Evolutionary conservation across 2,113 vertebrate genomes (phyloP), one percentile per base, ranked within the genome.

Genomic region (Tretioscincus oriximinensis): DNA sequence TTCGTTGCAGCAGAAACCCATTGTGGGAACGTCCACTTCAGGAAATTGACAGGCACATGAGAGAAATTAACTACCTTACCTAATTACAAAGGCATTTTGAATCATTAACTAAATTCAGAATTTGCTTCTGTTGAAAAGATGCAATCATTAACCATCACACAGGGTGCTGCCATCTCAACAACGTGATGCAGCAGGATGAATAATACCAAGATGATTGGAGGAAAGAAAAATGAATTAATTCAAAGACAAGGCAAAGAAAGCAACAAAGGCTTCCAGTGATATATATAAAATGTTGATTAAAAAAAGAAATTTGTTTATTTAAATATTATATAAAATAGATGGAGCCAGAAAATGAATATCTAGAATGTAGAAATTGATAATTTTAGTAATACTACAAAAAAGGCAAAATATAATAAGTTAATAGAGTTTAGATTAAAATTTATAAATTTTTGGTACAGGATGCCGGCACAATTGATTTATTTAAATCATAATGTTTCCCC

Each of bases 41-140:
- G 72, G 49, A 78, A 77, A 68, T 7, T 16, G 18, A 58, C 66
- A 66, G 68, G 65, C 69, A 9, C 80, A 26, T 64, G 69, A 84
- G 54, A 65, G 82, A 77, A 73, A 35, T 79, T 65, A 86, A 88
- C 80, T 58, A 35, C 73, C 70, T 60, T 5, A 1, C 26, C 61
- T 91, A 87, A 90, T 90, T 86, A 84, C 29, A 88, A 70, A 82
- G 76, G 88, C 78, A 83, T 79, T 41, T 1, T 35, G 79, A 89
- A 75, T 68, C 51, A 74, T 54, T 83, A 91, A 71, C 31, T 64
- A 63, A 80, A 76, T 41, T 80, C 67, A 88, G 91, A 92, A 88
- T 28, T 41, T 21, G 54, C 79, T 76, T 81, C 84, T 64, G 14
- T 16, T 75, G 60, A 77, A 86, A 89, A 84, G 51, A 76, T 65